phyloP scores from a whole-genome alignment of 2,797 vertebrate species.

The Parauchenoglanis ngamensis region DNA sequence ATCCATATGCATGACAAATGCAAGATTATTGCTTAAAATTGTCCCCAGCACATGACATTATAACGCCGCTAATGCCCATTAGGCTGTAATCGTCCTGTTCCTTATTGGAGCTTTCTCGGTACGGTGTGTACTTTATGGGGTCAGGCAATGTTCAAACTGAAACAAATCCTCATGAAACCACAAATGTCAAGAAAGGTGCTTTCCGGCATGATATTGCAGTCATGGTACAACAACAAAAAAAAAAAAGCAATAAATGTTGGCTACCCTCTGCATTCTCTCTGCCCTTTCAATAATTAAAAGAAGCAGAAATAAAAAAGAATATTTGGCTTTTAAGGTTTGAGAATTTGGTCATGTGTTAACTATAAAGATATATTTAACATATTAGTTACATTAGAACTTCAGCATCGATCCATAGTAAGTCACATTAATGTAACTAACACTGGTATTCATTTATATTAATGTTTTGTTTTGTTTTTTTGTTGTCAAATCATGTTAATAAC shows the following conservation, averaged over 20 bases:
- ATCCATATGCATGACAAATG: constrained; percentile 10
- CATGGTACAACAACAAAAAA: background rate
- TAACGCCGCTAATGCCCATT: constrained; percentile 8
- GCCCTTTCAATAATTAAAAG: background rate
- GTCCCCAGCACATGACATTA: background rate
- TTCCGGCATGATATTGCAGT: background rate
- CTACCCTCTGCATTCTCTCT: background rate
- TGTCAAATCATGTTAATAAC: background rate
- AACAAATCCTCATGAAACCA: constrained; percentile 3
- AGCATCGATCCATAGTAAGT: background rate
- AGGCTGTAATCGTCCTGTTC: constrained; percentile 6
- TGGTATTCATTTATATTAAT: background rate
- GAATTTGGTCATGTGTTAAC: background rate
- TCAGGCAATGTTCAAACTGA: background rate
- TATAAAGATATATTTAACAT: background rate
- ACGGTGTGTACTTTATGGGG: background rate
- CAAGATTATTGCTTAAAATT: background rate
- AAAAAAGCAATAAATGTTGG: background rate
- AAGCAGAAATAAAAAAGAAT: background rate
- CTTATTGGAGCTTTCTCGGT: background rate
- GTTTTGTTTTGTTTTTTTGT: background rate
- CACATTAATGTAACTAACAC: background rate
- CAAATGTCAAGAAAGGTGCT: background rate
- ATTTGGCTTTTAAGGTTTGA: too few species aligned
- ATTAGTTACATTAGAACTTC: background rate